Conservation (phyloP, 2,888 invertebrate species). For the Cancer borealis region DNA sequence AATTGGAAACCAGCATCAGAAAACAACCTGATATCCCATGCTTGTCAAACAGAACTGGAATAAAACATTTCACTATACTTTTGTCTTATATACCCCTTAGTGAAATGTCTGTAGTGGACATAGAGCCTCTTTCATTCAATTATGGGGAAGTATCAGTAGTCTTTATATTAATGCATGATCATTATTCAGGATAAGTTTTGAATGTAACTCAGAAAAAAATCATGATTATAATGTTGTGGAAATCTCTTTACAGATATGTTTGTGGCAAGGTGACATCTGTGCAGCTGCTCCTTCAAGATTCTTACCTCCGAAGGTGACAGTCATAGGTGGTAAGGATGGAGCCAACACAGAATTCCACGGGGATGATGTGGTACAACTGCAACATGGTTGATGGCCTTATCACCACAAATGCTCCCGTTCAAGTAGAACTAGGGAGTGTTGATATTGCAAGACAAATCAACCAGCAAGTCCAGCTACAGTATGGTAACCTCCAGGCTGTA, state of each 20-base stretch:
- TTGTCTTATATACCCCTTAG: conserved; percentile 60
- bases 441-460: conserved; percentile 76
- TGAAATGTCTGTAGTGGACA: conserved; percentile 15
- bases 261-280: conserved; percentile 43
- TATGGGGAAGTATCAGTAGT: not conserved
- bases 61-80: conserved; percentile 53
- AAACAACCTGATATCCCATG: conserved; percentile 75
- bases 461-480: conserved; percentile 75
- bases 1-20: conserved; percentile 68
- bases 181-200: not conserved
- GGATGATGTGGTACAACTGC: conserved; percentile 74
- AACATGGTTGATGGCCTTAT: conserved; percentile 65
- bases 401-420: conserved; percentile 70
- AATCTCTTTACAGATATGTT: conserved; percentile 66
- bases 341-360: conserved; percentile 54
- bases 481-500: conserved; percentile 65
- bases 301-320: not conserved
- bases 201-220: not conserved
- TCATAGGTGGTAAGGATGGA: conserved; percentile 57
- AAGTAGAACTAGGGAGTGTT: conserved; percentile 75
- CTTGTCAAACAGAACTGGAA: conserved; percentile 69
- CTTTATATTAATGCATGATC: conserved; percentile 13
- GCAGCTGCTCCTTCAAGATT: conserved; percentile 6
- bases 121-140: not conserved
- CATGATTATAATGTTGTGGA: not conserved